Evolutionary conservation across 2,113 vertebrate species (phyloP), one percentile per base, ranked within the genome.

Genomic region (Pyrgilauda ruficollis): DNA sequence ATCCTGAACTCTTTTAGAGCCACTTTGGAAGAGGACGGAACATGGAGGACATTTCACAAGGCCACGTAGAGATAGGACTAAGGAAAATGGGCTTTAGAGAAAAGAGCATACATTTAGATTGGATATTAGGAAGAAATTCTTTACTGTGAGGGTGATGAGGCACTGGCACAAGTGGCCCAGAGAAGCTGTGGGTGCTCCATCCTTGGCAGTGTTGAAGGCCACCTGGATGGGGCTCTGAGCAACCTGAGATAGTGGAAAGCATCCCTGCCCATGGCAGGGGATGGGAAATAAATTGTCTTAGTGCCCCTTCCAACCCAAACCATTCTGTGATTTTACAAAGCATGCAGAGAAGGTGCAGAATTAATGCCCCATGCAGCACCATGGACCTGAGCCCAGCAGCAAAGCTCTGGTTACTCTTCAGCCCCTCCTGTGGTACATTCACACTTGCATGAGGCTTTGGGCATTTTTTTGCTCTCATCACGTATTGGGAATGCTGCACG

Each of bases 401-500:
- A 70, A 64, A 41, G 35, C 59, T 55, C 16, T 8, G 16, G 16
- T 8, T 12, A 24, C 4, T 9, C 19, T 43, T 68, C 6, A 75
- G 15, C 26, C 24, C 16, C 6, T 59, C 35, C 35, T 33, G 23
- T 4, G 2, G 8, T 50, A 33, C 6, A 7, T 22, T 23, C 24
- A 81, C 24, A 14, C 6, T 3, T 21, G 3, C 49, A 6, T 23
- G 31, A 62, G 31, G 19, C 11, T 89, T 67, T 43, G 24, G 33
- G 17, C 46, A 33, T 8, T 46, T 56, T 56, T 39, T 27, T 1
- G 1, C 22, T 84, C 10, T 56, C 18, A 13, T 9, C 1, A 1
- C 1, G 0, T 72, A 35, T 35, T 52, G 39, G 47, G 33, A 62
- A 43, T 63, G 77, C 35, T 75, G 43, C 31, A 31, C 0, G 0